These are phyloP conservation scores for Colostygia pectinataria DNA, from an alignment of 2,888 invertebrate species.

Conservation along the genomic window DNA sequence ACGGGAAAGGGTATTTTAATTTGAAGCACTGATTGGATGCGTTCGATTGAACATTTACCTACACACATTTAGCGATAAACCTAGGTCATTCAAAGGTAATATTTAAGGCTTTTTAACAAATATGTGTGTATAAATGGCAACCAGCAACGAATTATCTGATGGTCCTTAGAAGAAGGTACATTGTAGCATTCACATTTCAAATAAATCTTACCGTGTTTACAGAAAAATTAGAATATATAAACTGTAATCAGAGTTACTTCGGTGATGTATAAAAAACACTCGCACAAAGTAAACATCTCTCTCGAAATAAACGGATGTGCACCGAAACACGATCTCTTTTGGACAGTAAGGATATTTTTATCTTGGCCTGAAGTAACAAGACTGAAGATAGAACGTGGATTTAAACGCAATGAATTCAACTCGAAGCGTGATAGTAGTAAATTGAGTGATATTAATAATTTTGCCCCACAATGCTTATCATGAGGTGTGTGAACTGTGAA, in stretches of 20 bases:
- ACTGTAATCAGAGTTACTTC: conserved; percentile 39
- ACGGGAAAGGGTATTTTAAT: conserved; percentile 23
- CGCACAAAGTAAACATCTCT: conserved; percentile 46
- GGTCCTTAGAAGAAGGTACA: too few species aligned
- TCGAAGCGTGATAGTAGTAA: not conserved
- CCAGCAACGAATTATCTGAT: too few species aligned
- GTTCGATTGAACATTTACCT: conserved; percentile 4
- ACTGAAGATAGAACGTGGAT: conserved; percentile 13
- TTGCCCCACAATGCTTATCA: too few species aligned
- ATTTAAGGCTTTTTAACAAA: too few species aligned
- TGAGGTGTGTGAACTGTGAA: not conserved
- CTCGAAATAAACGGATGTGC: conserved; percentile 48
- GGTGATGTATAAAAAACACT: conserved; percentile 53
- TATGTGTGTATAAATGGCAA: too few species aligned
- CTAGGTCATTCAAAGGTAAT: too few species aligned
- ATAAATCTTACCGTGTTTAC: too few species aligned
- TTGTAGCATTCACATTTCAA: too few species aligned
- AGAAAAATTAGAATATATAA: conserved; percentile 18
- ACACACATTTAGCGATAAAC: not conserved
- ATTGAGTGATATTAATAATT: not conserved
- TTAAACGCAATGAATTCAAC: conserved; percentile 4
- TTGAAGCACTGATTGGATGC: conserved; percentile 13
- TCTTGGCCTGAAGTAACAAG: conserved; percentile 19
- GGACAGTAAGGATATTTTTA: conserved; percentile 27
- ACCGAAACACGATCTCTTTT: conserved; percentile 33